These are phyloP conservation scores for Teleogryllus oceanicus DNA, from an alignment of 2,888 invertebrate species.

Conservation along the genomic window DNA sequence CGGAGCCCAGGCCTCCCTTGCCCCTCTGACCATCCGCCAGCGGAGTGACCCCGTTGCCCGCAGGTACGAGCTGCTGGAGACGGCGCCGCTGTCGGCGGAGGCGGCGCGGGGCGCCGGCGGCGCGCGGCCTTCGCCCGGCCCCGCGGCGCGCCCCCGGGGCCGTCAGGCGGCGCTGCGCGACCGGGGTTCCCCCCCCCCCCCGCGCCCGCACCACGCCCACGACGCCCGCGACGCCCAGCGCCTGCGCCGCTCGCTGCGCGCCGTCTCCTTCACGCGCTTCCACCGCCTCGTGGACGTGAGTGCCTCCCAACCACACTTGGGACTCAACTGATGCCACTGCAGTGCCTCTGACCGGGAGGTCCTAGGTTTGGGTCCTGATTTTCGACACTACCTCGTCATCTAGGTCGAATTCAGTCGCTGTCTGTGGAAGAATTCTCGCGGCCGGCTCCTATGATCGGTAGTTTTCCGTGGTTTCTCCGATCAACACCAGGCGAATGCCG, in stretches of 20 bases:
- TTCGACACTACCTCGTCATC: too few relatives aligned
- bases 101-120: background rate
- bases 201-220: background rate
- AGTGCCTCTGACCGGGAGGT: too few relatives aligned
- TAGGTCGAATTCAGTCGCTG: too few relatives aligned
- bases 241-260: background rate
- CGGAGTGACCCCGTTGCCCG: background rate
- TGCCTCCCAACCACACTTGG: background rate
- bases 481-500: too few relatives aligned
- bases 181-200: background rate
- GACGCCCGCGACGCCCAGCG: background rate
- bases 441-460: too few relatives aligned
- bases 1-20: too few relatives aligned
- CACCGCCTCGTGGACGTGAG: conserved; percentile 1
- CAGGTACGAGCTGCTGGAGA: background rate
- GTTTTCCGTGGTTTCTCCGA: too few relatives aligned
- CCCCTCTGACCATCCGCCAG: too few relatives aligned
- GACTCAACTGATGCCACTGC: too few relatives aligned
- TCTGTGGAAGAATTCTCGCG: too few relatives aligned
- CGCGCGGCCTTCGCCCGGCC: background rate
- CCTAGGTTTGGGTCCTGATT: too few relatives aligned
- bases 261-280: background rate
- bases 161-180: background rate
- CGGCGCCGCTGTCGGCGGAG: background rate
- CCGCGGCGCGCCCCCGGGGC: too few relatives aligned